Base-by-base conservation (phyloP, 1,140 invertebrate genomes). In the Drosophila pachea region DNA sequence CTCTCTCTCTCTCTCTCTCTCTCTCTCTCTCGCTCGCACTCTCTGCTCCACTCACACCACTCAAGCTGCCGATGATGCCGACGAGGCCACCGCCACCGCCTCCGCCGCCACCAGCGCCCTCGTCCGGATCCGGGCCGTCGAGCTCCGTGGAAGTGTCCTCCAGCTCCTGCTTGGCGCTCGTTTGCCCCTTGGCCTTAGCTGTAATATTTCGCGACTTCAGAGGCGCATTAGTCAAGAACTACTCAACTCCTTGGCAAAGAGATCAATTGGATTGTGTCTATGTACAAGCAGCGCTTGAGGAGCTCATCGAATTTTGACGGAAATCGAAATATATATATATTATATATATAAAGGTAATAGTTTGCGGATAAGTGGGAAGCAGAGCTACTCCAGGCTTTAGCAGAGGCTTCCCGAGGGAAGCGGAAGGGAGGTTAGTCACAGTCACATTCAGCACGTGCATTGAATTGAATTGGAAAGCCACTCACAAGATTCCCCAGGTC, bases 51-150 rank as follows among this genome's bases (percentile, higher is more conserved):
- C 90, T 90, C 74, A 91, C 91, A 43, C 91, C 90, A 72, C 90
- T 90, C 7, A 90, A 75, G 62, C 86, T 89, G 9, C 76, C 78
- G 52, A 90, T 91, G 32, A 92, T 73, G 54, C 90, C 91, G 29
- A 91, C 89, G 8, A 91, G 66, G 11, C 91, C 89, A 8, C 89
- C 89, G 7, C 81, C 86, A 1, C 70, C 73, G 0, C 54, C 71
- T 5, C 12, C 68, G 9, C 7, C 53, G 4, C 50, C 66, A 11
- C 40, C 66, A 7, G n/a, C 9, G 2, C 55, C 64, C 12, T 77
- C 12, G 2, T 43, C 22, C 22, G 22, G 22, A 7, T 53, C 54
- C 22, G 22, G 22, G 29, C 29, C 54, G 8, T 38, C 54, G 11
- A 76, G 16, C 31, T 75, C 81, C 12, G 62, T n/a, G 9, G 74